Base-by-base conservation (phyloP, 2,113 vertebrate species). In the Synchiropus splendidus region DNA sequence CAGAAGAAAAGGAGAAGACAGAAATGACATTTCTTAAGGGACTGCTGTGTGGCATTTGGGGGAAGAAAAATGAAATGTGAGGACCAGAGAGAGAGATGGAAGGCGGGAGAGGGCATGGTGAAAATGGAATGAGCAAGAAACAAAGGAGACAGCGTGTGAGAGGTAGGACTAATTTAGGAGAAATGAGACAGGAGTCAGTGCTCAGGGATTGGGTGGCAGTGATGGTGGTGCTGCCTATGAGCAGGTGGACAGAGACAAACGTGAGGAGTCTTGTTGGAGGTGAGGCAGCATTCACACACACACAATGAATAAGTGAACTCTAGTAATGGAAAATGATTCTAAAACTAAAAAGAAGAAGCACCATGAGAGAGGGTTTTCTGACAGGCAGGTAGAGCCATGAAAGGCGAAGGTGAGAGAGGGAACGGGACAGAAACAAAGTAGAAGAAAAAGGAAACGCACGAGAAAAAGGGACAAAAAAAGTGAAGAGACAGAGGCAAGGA, bases 21-120 rank as follows among this genome's bases (percentile, higher is more conserved):
- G 72, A 79, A 79, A 78, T 75, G 78, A 77, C 74, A 78, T 80
- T 80, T 77, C 71, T 80, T 75, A 71, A 78, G 72, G 74, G 73
- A 80, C 67, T 72, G 75, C 71, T 70, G 74, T 72, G 69, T 79
- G 77, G 77, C 77, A 79, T 80, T 78, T 82, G 72, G 75, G 45
- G 67, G 71, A 56, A 73, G 68, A 77, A 77, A 81, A 79, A 80
- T 78, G 62, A 78, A 78, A 79, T 77, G 77, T 70, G 77, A 78
- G 70, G 70, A 73, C 70, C 70, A 67, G 66, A 57, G 75, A 75
- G 74, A 80, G 68, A 79, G 64, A 27, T 66, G 74, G 62, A 70
- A 70, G 70, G 79, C 61, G 48, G 56, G 72, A 65, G 77, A 74
- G 77, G 70, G 72, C 73, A 74, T 67, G 77, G 49, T 51, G 67